phyloP scores from a whole-genome alignment of 2,888 invertebrate genomes.

The Griposia aprilina region DNA sequence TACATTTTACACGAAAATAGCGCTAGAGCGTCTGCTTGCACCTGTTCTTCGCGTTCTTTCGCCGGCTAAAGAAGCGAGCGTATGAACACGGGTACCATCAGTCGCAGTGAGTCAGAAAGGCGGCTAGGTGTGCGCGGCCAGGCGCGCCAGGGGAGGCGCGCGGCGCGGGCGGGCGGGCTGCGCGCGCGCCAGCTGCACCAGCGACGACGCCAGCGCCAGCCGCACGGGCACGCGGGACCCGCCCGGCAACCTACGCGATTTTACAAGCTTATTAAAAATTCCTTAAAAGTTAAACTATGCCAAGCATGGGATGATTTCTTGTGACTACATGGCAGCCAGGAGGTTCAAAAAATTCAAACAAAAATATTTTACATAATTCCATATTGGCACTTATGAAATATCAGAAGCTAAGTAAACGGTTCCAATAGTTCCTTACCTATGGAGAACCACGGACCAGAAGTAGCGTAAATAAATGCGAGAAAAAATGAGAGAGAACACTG shows the following conservation, averaged over 20 bases:
- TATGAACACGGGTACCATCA: slow-evolving; percentile 2
- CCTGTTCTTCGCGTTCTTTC: not conserved
- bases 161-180: slow-evolving; percentile 83
- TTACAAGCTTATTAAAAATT: not conserved
- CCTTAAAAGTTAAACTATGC: not conserved
- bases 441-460: not conserved
- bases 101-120: not conserved
- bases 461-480: not conserved
- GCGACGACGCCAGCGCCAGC: slow-evolving; percentile 58
- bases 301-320: not conserved
- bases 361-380: not conserved
- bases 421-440: not conserved
- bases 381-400: not conserved
- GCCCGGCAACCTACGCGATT: slow-evolving; percentile 93
- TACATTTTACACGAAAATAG: slow-evolving; percentile 41
- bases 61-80: slow-evolving; percentile 18
- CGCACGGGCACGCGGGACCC: slow-evolving; percentile 94
- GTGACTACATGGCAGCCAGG: not conserved
- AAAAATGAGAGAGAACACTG: not conserved
- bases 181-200: slow-evolving; percentile 80
- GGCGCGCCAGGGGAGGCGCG: slow-evolving; percentile 72
- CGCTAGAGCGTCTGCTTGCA: slow-evolving; percentile 17
- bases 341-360: not conserved
- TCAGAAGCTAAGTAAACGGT: not conserved
- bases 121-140: slow-evolving; percentile 74